These are phyloP conservation scores for Caenorhabditis uteleia DNA, from an alignment of 2,888 invertebrate genomes.

Conservation along the genomic window DNA sequence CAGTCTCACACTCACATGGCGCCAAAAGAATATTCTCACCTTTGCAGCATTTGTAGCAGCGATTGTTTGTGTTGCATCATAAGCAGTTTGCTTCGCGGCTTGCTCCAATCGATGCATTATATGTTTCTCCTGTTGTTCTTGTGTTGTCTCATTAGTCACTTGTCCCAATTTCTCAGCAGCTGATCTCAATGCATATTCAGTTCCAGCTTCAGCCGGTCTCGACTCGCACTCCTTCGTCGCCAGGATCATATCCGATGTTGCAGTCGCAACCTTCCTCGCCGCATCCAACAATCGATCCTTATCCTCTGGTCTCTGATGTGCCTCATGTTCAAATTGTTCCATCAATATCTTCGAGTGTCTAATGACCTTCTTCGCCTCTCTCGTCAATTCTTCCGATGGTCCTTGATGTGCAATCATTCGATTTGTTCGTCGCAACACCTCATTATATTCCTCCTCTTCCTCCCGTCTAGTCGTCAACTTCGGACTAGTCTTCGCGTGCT, in stretches of 20 bases:
- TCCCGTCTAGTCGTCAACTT: slow-evolving; percentile 73
- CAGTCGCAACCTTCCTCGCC: slow-evolving; percentile 90
- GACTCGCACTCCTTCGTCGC: slow-evolving; percentile 61
- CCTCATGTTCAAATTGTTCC: slow-evolving; percentile 84
- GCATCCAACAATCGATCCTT: slow-evolving; percentile 89
- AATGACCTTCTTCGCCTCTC: slow-evolving; percentile 71
- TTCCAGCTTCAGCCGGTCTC: slow-evolving; percentile 58
- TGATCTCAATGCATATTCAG: slow-evolving; percentile 76
- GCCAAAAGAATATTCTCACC: slow-evolving; percentile 15
- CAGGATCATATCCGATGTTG: slow-evolving; percentile 94
- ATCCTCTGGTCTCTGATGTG: slow-evolving; percentile 80
- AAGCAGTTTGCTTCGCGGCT: slow-evolving; percentile 64
- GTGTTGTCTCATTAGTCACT: slow-evolving; percentile 85
- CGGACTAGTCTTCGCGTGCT: slow-evolving; percentile 80
- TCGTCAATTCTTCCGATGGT: slow-evolving; percentile 49
- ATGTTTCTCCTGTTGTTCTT: slow-evolving; percentile 69
- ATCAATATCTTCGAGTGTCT: slow-evolving; percentile 65
- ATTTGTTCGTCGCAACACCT: slow-evolving; percentile 87
- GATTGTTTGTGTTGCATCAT: slow-evolving; percentile 88
- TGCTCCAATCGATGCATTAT: slow-evolving; percentile 62
- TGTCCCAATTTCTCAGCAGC: slow-evolving; percentile 92
- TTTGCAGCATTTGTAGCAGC: slow-evolving; percentile 83
- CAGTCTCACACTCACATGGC: not conserved
- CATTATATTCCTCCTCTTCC: slow-evolving; percentile 83
- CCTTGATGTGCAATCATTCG: slow-evolving; percentile 77